A percentile compares a stretch with the other conserved stretches of the same genome.
Conservation (phyloP, 92 coral and sea anemone species). For the Epizoanthus illoricatus region DNA sequence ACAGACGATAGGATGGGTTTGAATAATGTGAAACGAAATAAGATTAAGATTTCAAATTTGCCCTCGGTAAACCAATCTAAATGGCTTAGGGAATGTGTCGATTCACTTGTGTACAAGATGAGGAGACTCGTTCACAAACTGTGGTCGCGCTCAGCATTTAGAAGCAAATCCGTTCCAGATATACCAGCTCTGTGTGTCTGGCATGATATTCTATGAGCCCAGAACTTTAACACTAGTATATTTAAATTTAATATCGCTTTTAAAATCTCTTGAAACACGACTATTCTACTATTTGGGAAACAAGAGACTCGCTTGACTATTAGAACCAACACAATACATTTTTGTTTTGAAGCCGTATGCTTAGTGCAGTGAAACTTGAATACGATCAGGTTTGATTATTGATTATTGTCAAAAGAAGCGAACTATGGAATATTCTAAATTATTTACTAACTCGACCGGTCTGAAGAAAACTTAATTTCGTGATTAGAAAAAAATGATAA, state of each 20-base stretch:
- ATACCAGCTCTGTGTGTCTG: too few species aligned
- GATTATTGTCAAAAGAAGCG: conserved; percentile 13
- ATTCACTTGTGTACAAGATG: neutral
- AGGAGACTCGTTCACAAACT: neutral
- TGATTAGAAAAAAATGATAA: neutral
- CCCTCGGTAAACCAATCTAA: neutral
- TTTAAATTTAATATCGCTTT: neutral
- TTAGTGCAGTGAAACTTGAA: neutral
- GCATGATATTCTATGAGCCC: neutral
- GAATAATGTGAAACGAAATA: neutral
- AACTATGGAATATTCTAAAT: conserved; percentile 4
- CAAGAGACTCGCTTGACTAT: neutral
- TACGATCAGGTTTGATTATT: neutral
- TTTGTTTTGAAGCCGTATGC: neutral
- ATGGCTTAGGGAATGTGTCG: neutral
- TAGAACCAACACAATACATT: conserved; percentile 12
- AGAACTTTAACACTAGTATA: neutral
- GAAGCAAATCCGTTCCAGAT: too few species aligned
- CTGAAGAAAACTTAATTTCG: neutral
- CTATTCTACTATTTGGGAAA: neutral
- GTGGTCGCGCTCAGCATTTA: too few species aligned
- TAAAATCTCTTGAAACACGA: neutral
- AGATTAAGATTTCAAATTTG: conserved; percentile 14
- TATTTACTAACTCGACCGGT: neutral
- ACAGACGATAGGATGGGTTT: neutral